Percentiles rank a stretch among this genome's conserved stretches.
Evolutionary conservation across 35 echinoderm and acorn worm species (phyloP).

Genomic region (Lytechinus variegatus): DNA sequence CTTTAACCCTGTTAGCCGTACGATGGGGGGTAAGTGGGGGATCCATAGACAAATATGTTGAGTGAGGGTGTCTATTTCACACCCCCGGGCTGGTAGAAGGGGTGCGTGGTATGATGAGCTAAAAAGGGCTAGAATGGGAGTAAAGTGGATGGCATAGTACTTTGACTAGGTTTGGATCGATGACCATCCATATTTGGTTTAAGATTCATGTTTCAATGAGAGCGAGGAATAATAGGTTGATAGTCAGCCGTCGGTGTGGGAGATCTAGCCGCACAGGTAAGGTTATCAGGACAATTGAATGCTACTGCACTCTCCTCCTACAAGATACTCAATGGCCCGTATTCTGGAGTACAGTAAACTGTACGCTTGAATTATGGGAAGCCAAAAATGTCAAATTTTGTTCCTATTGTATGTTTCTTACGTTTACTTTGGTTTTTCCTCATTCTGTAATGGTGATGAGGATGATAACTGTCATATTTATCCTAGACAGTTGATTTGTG

Average conservation of each 20-base stretch:
- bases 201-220: slow-evolving; percentile 4
- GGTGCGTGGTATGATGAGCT: neutral
- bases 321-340: neutral
- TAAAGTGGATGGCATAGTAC: neutral
- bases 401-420: too few species aligned
- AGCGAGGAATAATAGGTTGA: neutral
- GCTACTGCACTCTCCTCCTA: neutral
- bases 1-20: slow-evolving; percentile 21
- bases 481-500: too few species aligned
- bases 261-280: neutral
- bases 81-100: neutral
- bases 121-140: neutral
- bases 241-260: neutral
- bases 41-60: slow-evolving; percentile 7
- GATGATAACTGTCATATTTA: too few species aligned
- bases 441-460: too few species aligned
- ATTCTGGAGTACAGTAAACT: too few species aligned
- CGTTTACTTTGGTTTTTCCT: too few species aligned
- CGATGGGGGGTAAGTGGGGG: neutral
- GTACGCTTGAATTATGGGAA: too few species aligned
- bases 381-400: too few species aligned
- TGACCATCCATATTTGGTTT: slow-evolving; percentile 11
- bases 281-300: neutral
- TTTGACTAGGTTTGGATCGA: neutral
- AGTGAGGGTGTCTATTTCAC: slow-evolving; percentile 22